Evolutionary conservation across 2,113 vertebrate genomes (phyloP).

Genomic region (Ranitomeya imitator): DNA sequence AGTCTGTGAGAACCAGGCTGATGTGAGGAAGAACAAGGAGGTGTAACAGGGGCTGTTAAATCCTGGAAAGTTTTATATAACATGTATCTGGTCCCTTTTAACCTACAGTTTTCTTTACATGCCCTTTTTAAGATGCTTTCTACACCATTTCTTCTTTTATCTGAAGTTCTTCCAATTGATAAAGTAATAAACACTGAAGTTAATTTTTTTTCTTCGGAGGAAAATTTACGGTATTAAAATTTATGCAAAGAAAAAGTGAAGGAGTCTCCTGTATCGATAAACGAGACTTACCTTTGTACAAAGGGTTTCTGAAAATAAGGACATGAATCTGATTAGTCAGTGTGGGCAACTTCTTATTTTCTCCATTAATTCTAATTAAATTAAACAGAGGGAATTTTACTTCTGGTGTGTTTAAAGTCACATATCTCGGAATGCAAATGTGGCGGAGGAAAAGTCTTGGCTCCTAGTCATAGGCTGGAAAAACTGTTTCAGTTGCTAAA

Average conservation of each 20-base stretch:
- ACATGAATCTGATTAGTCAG: not conserved
- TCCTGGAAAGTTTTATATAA: slow-evolving; percentile 7
- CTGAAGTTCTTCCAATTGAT: not conserved
- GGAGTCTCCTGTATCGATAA: no score
- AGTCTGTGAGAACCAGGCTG: slow-evolving; percentile 36
- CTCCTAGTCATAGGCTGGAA: no score
- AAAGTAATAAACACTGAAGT: not conserved
- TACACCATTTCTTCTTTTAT: not conserved
- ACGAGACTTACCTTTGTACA: no score
- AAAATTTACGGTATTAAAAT: not conserved
- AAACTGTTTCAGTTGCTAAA: not conserved
- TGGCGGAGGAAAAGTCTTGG: not conserved
- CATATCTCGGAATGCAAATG: not conserved
- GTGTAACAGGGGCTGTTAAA: slow-evolving; percentile 35
- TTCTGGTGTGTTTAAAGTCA: not conserved
- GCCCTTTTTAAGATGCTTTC: not conserved
- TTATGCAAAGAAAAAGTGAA: no score
- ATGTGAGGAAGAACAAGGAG: slow-evolving; percentile 39
- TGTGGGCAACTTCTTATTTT: not conserved
- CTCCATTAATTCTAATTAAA: not conserved
- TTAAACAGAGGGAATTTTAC: no score
- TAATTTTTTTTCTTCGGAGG: not conserved
- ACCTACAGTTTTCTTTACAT: not conserved
- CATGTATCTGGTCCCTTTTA: not conserved
- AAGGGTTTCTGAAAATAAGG: no score